Percentiles rank a stretch among this genome's conserved stretches.
Conservation (phyloP, 2,113 vertebrate species). For the Petromus typicus region DNA sequence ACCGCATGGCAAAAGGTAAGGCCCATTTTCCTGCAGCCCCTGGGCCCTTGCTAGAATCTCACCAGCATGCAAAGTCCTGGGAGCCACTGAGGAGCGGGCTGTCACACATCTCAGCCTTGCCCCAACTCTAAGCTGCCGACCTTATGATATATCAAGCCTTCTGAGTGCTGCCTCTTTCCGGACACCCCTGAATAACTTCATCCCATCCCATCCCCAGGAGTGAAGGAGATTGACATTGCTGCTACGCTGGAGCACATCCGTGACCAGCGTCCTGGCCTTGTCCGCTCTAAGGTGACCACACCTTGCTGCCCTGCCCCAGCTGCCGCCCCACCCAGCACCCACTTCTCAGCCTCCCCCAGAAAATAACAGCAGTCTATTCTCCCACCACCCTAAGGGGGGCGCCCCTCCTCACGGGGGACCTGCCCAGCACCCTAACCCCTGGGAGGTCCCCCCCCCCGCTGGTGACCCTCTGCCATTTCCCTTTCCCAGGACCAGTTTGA, state of each 20-base stretch:
- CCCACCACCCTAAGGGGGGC: too few relatives aligned
- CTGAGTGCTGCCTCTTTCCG: background rate
- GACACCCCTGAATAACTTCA: background rate
- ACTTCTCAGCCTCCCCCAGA: background rate
- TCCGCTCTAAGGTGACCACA: constrained; percentile 94
- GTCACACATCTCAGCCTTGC: background rate
- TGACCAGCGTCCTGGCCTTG: constrained; percentile 96
- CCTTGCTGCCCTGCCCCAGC: background rate
- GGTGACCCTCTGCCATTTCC: background rate
- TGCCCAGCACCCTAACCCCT: background rate
- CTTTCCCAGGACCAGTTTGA: constrained; percentile 97
- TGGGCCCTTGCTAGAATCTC: background rate
- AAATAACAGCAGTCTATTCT: background rate
- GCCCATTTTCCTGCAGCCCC: fast-evolving
- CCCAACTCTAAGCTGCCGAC: fast-evolving
- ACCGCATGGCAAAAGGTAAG: constrained; percentile 99
- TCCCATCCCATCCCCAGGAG: constrained; percentile 86
- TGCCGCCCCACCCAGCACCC: background rate
- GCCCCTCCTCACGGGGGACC: background rate
- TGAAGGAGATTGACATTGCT: constrained; percentile 99
- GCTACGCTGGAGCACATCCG: constrained; percentile 97
- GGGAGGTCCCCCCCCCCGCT: too few relatives aligned
- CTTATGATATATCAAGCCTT: background rate
- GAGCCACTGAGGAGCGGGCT: background rate
- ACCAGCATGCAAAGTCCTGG: background rate